Evolutionary conservation across 2,113 vertebrate species (phyloP).

Genomic region (Meriones unguiculatus): DNA sequence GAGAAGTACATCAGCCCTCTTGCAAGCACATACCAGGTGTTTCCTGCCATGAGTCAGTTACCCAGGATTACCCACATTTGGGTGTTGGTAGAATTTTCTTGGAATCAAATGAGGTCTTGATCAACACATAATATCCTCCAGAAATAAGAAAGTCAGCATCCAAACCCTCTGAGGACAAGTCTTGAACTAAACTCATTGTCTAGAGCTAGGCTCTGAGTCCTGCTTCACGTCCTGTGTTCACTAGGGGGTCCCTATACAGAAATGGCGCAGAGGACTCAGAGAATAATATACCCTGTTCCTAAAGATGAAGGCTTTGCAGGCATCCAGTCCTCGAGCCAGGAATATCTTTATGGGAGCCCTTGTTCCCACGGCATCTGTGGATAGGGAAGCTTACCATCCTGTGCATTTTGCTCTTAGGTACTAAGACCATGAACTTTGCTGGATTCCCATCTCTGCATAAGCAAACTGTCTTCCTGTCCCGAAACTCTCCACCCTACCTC

Average conservation of each 20-base stretch:
- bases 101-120: conserved; percentile 6
- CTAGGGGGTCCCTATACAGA: neutral
- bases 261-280: neutral
- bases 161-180: neutral
- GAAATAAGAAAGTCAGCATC: neutral
- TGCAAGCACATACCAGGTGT: conserved; percentile 38
- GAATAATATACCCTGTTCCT: neutral
- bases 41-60: conserved; percentile 2
- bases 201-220: neutral
- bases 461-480: neutral
- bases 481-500: neutral
- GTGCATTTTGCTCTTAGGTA: neutral
- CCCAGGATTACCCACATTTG: neutral
- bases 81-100: neutral
- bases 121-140: neutral
- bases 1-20: conserved; percentile 7
- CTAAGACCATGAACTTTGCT: neutral
- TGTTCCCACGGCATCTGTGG: neutral
- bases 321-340: neutral
- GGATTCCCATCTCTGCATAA: neutral
- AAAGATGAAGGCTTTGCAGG: neutral
- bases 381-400: neutral
- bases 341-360: neutral
- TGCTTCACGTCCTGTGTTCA: neutral
- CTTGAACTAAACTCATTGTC: conserved; percentile 1